Conservation (phyloP, 2,113 vertebrate species). For the Corapipo altera region DNA sequence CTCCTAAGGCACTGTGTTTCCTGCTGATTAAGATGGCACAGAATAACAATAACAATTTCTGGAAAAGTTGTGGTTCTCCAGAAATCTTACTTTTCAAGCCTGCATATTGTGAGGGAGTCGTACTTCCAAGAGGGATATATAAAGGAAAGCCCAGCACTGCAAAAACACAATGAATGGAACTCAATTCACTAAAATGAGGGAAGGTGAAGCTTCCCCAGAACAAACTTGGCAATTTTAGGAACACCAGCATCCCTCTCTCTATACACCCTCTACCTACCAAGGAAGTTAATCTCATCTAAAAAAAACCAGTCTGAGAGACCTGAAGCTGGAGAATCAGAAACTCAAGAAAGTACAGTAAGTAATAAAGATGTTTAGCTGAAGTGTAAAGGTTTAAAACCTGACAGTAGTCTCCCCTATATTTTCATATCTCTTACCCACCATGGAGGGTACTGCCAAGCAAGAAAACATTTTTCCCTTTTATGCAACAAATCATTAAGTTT, state of each 20-base stretch:
- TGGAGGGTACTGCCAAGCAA: neutral
- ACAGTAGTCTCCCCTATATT: neutral
- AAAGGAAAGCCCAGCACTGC: neutral
- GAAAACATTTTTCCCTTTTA: neutral
- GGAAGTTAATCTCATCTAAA: neutral
- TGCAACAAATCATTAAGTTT: neutral
- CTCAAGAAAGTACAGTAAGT: neutral
- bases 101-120: neutral
- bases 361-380: neutral
- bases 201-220: neutral
- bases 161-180: neutral
- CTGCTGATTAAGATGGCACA: neutral
- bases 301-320: neutral
- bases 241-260: neutral
- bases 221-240: neutral
- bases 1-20: constrained; percentile 32
- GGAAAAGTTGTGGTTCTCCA: neutral
- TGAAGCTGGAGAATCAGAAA: neutral
- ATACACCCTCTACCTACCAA: neutral
- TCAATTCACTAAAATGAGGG: neutral
- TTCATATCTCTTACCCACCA: neutral
- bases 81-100: neutral
- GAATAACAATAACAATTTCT: neutral
- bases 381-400: neutral
- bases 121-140: neutral